Percentiles rank a stretch among this genome's conserved stretches.
These are phyloP conservation scores for Nannoperca obscura DNA, from an alignment of 2,797 vertebrate species.

Conservation along the genomic window DNA sequence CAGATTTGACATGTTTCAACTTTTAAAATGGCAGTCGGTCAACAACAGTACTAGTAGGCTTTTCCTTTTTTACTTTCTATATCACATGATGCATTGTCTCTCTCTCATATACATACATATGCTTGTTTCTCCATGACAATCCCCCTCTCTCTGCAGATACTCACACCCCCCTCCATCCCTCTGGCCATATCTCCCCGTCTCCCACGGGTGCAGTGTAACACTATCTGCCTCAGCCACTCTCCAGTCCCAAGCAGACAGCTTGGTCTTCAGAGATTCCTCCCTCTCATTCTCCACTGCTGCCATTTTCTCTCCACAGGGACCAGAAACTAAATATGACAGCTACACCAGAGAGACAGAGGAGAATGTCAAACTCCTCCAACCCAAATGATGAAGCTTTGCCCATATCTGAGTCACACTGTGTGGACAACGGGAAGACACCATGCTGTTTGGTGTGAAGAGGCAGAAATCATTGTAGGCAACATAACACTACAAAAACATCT, in stretches of 20 bases:
- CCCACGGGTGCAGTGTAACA: conserved; percentile 76
- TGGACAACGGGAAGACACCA: conserved; percentile 2
- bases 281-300: conserved; percentile 58
- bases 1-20: conserved; percentile 11
- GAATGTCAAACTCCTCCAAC: conserved; percentile 73
- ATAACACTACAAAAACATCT: background rate
- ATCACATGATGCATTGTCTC: conserved; percentile 24
- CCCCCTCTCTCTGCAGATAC: conserved; percentile 1
- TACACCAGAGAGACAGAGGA: conserved; percentile 68
- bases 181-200: conserved; percentile 69
- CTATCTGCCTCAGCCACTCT: conserved; percentile 77
- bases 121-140: conserved; percentile 34
- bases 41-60: background rate
- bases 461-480: background rate
- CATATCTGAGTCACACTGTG: conserved; percentile 32
- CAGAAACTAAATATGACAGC: conserved; percentile 81
- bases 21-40: conserved; percentile 8
- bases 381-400: conserved; percentile 46
- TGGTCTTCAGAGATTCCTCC: conserved; percentile 73
- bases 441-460: background rate
- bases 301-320: conserved; percentile 70
- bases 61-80: background rate
- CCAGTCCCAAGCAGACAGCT: conserved; percentile 73
- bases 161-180: conserved; percentile 56
- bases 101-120: conserved; percentile 15